Evolutionary conservation across 2,888 invertebrate species (phyloP).

Genomic region (Dasypolia templi): DNA sequence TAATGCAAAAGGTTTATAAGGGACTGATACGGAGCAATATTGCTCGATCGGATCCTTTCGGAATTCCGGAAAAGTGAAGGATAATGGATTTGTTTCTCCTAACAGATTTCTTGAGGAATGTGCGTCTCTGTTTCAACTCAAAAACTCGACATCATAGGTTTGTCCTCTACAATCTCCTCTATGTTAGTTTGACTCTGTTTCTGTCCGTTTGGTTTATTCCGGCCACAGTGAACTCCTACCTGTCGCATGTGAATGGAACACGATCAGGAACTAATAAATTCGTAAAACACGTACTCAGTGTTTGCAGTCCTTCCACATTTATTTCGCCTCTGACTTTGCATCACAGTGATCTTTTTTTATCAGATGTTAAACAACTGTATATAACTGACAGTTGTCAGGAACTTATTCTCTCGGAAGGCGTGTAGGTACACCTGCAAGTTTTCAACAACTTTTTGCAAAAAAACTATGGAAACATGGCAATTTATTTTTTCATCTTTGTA

Average conservation of each 20-base stretch:
- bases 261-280: no score
- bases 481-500: background rate
- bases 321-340: no score
- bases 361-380: no score
- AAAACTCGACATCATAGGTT: background rate
- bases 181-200: background rate
- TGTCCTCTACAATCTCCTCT: no score
- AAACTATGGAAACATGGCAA: background rate
- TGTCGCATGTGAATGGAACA: no score
- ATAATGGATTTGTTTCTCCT: constrained; percentile 16
- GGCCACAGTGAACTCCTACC: no score
- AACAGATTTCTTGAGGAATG: background rate
- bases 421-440: background rate
- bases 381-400: no score
- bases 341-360: no score
- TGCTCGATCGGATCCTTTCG: constrained; percentile 7
- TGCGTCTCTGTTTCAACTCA: background rate
- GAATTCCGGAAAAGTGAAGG: constrained; percentile 2
- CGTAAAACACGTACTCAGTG: no score
- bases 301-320: no score
- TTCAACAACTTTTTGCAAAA: background rate
- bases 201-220: background rate
- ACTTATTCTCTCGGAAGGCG: no score
- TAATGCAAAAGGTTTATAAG: constrained; percentile 27
- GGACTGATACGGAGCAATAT: constrained; percentile 38